A percentile compares a stretch with the other conserved stretches of the same genome.
These are phyloP conservation scores for Pholis gunnellus DNA, from an alignment of 2,113 vertebrate species.

Conservation along the genomic window DNA sequence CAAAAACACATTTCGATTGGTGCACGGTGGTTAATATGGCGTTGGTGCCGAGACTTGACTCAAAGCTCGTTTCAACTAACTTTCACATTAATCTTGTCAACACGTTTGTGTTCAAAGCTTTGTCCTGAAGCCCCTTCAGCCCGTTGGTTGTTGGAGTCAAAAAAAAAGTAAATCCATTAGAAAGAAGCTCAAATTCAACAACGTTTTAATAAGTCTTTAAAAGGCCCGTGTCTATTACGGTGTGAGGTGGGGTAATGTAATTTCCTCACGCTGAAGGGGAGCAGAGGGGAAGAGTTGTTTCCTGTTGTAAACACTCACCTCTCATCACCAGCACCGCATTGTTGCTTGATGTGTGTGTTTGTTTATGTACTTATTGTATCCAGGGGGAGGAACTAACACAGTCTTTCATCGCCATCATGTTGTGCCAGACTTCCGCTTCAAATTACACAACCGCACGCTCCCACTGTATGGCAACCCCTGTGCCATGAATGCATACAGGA, in stretches of 20 bases:
- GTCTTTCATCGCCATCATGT: slow-evolving; percentile 57
- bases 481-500: neutral
- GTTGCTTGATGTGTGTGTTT: slow-evolving; percentile 57
- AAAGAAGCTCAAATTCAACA: neutral
- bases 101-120: neutral
- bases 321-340: slow-evolving; percentile 46
- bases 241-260: slow-evolving; percentile 3
- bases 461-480: slow-evolving; percentile 3
- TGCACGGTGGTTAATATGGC: slow-evolving; percentile 7
- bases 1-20: slow-evolving; percentile 36
- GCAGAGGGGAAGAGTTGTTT: slow-evolving; percentile 33
- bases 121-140: slow-evolving; percentile 25
- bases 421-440: slow-evolving; percentile 64
- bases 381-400: slow-evolving; percentile 47
- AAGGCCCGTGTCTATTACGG: neutral
- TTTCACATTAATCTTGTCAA: slow-evolving; percentile 53
- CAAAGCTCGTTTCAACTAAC: slow-evolving; percentile 40
- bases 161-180: neutral
- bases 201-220: neutral
- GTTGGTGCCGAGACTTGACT: slow-evolving; percentile 56
- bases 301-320: slow-evolving; percentile 59
- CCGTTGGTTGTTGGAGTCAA: neutral
- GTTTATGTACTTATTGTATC: slow-evolving; percentile 64
- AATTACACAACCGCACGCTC: slow-evolving; percentile 46
- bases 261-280: slow-evolving; percentile 23